Conservation (phyloP, 2,888 invertebrate genomes). For the Melanophora roralis region DNA sequence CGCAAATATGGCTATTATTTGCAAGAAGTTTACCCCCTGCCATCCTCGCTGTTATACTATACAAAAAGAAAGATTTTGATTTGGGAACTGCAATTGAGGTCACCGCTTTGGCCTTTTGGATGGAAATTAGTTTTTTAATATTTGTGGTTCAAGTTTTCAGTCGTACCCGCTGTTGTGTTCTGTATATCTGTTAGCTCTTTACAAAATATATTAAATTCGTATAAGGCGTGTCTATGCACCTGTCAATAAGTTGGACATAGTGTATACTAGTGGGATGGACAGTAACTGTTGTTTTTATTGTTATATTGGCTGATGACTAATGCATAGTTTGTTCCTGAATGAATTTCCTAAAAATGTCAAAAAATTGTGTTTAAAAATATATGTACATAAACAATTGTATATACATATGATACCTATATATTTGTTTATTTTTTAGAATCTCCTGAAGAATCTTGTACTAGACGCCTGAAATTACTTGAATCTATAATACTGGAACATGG, state of each 20-base stretch:
- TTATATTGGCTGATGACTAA: constrained; percentile 7
- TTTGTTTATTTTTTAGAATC: constrained; percentile 44
- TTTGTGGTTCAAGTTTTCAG: neutral
- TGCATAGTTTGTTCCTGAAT: neutral
- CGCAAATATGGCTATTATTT: constrained; percentile 31
- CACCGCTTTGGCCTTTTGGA: constrained; percentile 42
- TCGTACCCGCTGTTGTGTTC: neutral
- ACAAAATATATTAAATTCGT: neutral
- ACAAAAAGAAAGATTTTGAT: constrained; percentile 42
- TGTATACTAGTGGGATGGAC: neutral
- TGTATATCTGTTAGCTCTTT: neutral
- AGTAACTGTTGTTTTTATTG: neutral
- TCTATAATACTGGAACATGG: constrained; percentile 68
- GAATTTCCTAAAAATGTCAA: too few species aligned
- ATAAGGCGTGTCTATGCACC: constrained; percentile 45
- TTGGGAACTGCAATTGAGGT: constrained; percentile 53
- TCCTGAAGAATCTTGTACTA: constrained; percentile 65
- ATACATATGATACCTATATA: neutral
- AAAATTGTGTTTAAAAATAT: too few species aligned
- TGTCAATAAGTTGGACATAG: neutral
- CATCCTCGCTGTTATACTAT: constrained; percentile 15
- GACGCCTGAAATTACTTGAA: constrained; percentile 70
- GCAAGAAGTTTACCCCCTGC: constrained; percentile 37
- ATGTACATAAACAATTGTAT: too few species aligned
- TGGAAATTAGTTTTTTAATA: neutral